phyloP scores from a whole-genome alignment of 2,888 invertebrate genomes.

The Lutraria lutraria region DNA sequence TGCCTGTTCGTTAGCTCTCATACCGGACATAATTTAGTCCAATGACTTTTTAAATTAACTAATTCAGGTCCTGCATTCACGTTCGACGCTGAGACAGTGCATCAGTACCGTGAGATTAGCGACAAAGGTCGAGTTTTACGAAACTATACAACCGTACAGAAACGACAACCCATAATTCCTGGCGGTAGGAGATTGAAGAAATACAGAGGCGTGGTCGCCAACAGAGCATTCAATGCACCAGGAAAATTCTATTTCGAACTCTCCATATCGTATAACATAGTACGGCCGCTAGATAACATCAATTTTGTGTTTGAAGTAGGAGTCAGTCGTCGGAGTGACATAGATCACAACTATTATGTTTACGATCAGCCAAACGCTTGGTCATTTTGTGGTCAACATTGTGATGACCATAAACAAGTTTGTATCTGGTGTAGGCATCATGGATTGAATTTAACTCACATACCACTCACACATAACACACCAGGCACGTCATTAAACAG shows the following conservation, averaged over 20 bases:
- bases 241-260: constrained; percentile 73
- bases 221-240: constrained; percentile 65
- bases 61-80: constrained; percentile 69
- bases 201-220: constrained; percentile 70
- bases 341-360: constrained; percentile 73
- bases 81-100: constrained; percentile 68
- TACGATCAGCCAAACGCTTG: constrained; percentile 73
- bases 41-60: neutral
- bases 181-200: constrained; percentile 67
- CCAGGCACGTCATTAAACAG: constrained; percentile 57
- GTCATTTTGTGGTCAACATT: constrained; percentile 75
- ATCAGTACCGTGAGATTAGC: constrained; percentile 72
- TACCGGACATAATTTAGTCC: too few species aligned
- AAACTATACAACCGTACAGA: constrained; percentile 66
- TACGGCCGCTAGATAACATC: constrained; percentile 69
- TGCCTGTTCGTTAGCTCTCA: neutral
- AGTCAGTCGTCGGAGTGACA: constrained; percentile 65
- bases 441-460: constrained; percentile 67
- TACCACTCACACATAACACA: constrained; percentile 62
- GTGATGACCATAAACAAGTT: constrained; percentile 71
- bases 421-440: constrained; percentile 73
- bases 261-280: constrained; percentile 60
- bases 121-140: constrained; percentile 63
- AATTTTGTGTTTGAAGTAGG: constrained; percentile 75
- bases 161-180: constrained; percentile 35